Evolutionary conservation across 2,113 vertebrate species (phyloP).

Genomic region (Diadophis punctatus): DNA sequence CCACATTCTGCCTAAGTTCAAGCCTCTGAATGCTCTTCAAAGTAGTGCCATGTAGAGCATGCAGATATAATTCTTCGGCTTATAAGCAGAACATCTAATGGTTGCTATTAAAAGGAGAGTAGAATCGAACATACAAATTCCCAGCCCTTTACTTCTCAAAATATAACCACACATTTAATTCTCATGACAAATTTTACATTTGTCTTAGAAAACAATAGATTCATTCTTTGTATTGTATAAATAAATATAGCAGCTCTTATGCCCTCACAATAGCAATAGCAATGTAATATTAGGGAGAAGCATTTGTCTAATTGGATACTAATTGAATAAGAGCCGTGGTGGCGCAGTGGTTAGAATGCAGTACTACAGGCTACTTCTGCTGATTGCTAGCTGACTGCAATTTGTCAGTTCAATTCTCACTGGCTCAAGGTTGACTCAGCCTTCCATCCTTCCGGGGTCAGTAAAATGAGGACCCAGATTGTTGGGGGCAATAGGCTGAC

Average conservation of each 20-base stretch:
- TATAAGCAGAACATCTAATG: background rate
- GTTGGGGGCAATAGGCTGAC: too few relatives aligned
- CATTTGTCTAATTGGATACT: background rate
- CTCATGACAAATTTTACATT: background rate
- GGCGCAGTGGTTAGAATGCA: too few relatives aligned
- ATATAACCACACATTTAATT: background rate
- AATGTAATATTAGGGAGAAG: background rate
- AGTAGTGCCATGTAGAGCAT: too few relatives aligned
- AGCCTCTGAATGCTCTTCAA: too few relatives aligned
- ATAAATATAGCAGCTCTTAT: background rate
- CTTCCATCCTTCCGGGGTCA: too few relatives aligned
- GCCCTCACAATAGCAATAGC: background rate
- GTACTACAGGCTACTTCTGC: too few relatives aligned
- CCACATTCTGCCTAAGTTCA: too few relatives aligned
- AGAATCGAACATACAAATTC: background rate
- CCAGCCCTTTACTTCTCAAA: background rate
- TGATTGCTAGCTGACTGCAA: too few relatives aligned
- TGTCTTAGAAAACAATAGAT: background rate
- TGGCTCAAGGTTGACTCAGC: too few relatives aligned
- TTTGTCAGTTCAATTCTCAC: too few relatives aligned
- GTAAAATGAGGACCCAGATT: too few relatives aligned
- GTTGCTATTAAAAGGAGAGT: background rate
- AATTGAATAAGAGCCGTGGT: too few relatives aligned
- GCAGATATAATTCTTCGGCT: background rate
- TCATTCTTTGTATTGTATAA: background rate